Conservation (phyloP, 2,797 vertebrate species). For the Sebastolobus alascanus region DNA sequence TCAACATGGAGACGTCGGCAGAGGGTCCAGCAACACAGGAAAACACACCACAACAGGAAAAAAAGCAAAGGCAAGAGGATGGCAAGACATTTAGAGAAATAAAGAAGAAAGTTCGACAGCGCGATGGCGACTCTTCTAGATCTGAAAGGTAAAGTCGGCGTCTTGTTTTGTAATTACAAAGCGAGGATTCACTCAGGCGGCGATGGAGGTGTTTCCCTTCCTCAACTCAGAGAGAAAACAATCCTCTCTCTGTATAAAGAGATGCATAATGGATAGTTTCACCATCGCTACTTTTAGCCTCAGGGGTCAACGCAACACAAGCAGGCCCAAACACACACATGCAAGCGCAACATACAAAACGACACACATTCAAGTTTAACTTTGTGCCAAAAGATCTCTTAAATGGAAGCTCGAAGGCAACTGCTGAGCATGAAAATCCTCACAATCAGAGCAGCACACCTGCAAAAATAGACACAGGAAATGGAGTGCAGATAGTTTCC, state of each 20-base stretch:
- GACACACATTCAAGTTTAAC: constrained; percentile 49
- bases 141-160: neutral
- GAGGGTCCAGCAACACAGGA: constrained; percentile 56
- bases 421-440: constrained; percentile 70
- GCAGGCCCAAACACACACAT: constrained; percentile 65
- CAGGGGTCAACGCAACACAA: constrained; percentile 51
- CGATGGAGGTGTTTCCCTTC: constrained; percentile 53
- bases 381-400: constrained; percentile 51
- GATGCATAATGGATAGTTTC: constrained; percentile 71
- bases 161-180: constrained; percentile 41
- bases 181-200: constrained; percentile 37
- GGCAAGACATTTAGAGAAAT: constrained; percentile 31
- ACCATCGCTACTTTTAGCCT: constrained; percentile 63
- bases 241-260: constrained; percentile 64
- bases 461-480: constrained; percentile 88
- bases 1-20: constrained; percentile 58
- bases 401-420: constrained; percentile 55
- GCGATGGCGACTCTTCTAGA: neutral
- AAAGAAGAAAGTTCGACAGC: constrained; percentile 13
- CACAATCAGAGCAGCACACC: constrained; percentile 80
- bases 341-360: constrained; percentile 41
- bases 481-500: constrained; percentile 82
- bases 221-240: constrained; percentile 53
- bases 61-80: constrained; percentile 42
- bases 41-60: constrained; percentile 56